These are phyloP conservation scores for Crossaster papposus DNA, from an alignment of 53 echinoderm and acorn worm genomes.

Conservation along the genomic window DNA sequence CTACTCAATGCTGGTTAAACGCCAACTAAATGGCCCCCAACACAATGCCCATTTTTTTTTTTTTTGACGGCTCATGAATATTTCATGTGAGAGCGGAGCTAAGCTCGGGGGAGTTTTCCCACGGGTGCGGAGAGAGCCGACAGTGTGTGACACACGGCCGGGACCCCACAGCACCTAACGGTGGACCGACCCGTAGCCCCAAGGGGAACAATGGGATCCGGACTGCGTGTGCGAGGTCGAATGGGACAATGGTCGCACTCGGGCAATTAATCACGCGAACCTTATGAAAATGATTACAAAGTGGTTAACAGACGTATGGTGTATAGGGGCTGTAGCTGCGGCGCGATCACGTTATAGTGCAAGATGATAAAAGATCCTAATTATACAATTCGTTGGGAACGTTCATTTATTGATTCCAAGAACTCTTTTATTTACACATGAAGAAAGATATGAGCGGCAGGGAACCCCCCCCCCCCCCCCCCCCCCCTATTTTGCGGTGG, in stretches of 20 bases:
- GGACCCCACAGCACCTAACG: neutral
- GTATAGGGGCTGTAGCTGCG: neutral
- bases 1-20: constrained; percentile 48
- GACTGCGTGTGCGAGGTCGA: neutral
- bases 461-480: too few species aligned
- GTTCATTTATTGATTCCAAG: constrained; percentile 34
- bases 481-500: too few species aligned
- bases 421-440: too few species aligned
- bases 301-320: constrained; percentile 11
- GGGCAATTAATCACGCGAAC: constrained; percentile 39
- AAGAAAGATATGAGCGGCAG: too few species aligned
- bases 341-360: neutral
- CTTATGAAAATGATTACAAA: constrained; percentile 10
- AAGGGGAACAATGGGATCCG: neutral
- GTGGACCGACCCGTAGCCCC: neutral
- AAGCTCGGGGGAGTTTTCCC: constrained; percentile 20
- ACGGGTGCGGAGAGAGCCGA: constrained; percentile 21
- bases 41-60: constrained; percentile 49
- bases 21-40: constrained; percentile 51
- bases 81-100: constrained; percentile 57
- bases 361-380: neutral
- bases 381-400: neutral
- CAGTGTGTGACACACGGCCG: constrained; percentile 12
- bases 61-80: constrained; percentile 51
- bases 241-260: constrained; percentile 29